These are phyloP conservation scores for Semnornis frantzii DNA, from an alignment of 2,113 vertebrate species.

Conservation along the genomic window DNA sequence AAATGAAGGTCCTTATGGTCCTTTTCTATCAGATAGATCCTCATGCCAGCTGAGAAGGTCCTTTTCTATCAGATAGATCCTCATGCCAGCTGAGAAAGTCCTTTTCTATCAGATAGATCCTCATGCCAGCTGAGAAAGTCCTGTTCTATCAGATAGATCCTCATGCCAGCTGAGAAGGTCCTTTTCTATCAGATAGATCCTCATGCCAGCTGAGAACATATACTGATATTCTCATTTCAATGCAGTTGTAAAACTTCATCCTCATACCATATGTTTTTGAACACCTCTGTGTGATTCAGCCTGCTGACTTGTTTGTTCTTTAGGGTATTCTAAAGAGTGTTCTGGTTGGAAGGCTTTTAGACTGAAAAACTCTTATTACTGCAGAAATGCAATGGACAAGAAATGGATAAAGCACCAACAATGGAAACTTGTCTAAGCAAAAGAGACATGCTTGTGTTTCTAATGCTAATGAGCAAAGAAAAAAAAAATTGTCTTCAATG, in stretches of 20 bases:
- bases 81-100: accelerated
- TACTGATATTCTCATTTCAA: not conserved
- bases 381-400: not conserved
- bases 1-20: too few species aligned
- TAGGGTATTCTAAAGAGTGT: not conserved
- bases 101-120: too few species aligned
- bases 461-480: not conserved
- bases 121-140: accelerated
- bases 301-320: not conserved
- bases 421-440: not conserved
- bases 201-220: accelerated
- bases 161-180: too few species aligned
- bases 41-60: accelerated
- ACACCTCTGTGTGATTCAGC: not conserved
- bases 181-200: not conserved
- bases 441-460: not conserved
- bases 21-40: not conserved
- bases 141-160: not conserved
- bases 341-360: not conserved
- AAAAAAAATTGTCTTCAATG: not conserved
- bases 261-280: not conserved
- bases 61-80: too few species aligned
- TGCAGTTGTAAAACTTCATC: not conserved
- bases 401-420: not conserved
- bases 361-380: not conserved